Percentiles rank a stretch among this genome's conserved stretches.
phyloP scores from a whole-genome alignment of 2,113 vertebrate genomes.

The Echinops telfairi region DNA sequence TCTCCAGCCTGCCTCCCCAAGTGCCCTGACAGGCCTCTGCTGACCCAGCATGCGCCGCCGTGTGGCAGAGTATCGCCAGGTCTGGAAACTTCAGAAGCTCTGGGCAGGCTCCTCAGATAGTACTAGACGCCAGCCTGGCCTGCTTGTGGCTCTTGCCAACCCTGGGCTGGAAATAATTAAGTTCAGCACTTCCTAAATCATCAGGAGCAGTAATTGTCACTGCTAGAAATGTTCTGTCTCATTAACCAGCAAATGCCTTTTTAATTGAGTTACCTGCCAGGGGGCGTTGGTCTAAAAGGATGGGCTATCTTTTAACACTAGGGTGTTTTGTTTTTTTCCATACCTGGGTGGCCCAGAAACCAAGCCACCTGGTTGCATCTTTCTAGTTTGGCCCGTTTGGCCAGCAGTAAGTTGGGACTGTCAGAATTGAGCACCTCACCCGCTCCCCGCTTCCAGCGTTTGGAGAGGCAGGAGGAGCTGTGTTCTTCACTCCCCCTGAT shows the following conservation, averaged over 20 bases:
- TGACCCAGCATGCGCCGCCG: not conserved
- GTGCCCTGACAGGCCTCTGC: not conserved
- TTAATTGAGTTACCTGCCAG: conserved; percentile 63
- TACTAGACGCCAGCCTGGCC: not conserved
- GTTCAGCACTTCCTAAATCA: conserved; percentile 60
- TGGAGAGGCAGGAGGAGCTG: not conserved
- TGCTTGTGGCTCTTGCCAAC: conserved; percentile 50
- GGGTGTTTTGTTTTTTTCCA: not conserved
- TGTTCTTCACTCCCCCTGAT: not conserved
- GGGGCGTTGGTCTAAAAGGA: conserved; percentile 56
- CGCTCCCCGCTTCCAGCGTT: no score
- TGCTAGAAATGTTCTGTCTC: conserved; percentile 65
- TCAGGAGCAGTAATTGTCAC: conserved; percentile 53
- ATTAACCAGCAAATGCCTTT: conserved; percentile 69
- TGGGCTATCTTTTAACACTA: conserved; percentile 53
- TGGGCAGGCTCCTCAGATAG: not conserved
- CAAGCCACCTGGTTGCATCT: not conserved
- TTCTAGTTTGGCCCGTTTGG: not conserved
- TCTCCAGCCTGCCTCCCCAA: no score
- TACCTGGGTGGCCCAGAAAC: conserved; percentile 6
- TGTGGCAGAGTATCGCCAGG: not conserved
- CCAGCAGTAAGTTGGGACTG: not conserved
- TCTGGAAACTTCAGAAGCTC: conserved; percentile 13
- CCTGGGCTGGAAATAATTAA: conserved; percentile 58
- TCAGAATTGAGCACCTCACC: not conserved